Evolutionary conservation across 1,140 invertebrate species (phyloP), one percentile per base, ranked within the genome.

Genomic region (Heliconius himera): DNA sequence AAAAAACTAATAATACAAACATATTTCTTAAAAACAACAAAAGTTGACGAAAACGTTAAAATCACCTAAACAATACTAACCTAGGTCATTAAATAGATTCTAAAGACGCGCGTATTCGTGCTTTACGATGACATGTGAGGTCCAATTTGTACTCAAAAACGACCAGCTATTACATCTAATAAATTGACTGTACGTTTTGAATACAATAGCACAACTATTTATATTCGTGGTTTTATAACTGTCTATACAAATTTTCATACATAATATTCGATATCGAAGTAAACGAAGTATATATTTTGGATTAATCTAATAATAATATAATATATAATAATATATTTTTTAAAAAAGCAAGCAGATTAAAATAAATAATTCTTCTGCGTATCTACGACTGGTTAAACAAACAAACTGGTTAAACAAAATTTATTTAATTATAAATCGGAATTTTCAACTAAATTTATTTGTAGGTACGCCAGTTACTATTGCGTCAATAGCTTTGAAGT

Each of bases 131-230:
- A 81, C 83, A 82, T 90, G 90, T 92, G 91, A 83, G 91, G 92
- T 91, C 92, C 82, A 88, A 84, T 92, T 91, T 89, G 90, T 91
- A 92, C 88, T 82, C 89, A 86, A 90, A 90, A 87, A 91, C 85
- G 86, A 85, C 79, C 74, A 80, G 78, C 85, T 84, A 90, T 90
- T 89, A 91, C 80, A 79, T 78, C 33, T 33, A 33, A 78, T 85
- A 86, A 90, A 93, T 73, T 84, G 84, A 88, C 83, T 89, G 88
- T 93, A 89, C 75, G 84, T 77, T 92, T 93, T 88, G 90, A 90
- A 93, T 93, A 93, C 92, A 93, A 93, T 93, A 80, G 85, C 72
- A 74, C 85, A 77, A 89, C 91, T 88, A 92, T 86, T 90, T 89
- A 90, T 89, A 91, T 89, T 85, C 73, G 85, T 85, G 72, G 33